Evolutionary conservation across 35 echinoderm and acorn worm genomes (phyloP).

Genomic region (Amphiura filiformis): DNA sequence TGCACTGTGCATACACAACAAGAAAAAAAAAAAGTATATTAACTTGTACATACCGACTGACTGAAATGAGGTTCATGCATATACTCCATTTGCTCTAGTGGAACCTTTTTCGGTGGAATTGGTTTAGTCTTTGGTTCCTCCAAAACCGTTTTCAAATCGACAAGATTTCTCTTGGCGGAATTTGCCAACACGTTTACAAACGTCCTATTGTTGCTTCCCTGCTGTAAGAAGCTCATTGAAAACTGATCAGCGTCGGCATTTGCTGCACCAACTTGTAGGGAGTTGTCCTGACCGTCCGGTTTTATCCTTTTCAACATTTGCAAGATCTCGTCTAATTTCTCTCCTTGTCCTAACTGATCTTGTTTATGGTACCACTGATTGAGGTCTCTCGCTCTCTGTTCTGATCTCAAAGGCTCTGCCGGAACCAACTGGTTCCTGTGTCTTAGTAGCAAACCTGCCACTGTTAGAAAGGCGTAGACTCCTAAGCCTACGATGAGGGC

Average conservation of each 20-base stretch:
- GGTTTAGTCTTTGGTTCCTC: not conserved
- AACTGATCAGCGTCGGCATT: too few species aligned
- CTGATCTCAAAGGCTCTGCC: not conserved
- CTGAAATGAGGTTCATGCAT: not conserved
- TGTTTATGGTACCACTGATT: not conserved
- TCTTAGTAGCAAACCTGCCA: not conserved
- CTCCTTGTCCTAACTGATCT: not conserved
- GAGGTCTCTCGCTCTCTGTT: not conserved
- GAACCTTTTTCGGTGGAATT: not conserved
- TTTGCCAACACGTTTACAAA: too few species aligned
- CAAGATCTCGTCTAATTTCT: not conserved
- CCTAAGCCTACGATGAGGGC: not conserved
- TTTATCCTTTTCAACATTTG: not conserved
- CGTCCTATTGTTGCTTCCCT: too few species aligned
- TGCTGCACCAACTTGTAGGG: too few species aligned
- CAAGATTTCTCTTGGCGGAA: not conserved
- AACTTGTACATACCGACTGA: not conserved
- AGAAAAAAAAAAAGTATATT: too few species aligned
- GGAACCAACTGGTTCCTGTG: not conserved
- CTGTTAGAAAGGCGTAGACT: not conserved
- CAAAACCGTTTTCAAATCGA: not conserved
- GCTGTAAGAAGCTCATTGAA: too few species aligned
- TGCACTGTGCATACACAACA: too few species aligned
- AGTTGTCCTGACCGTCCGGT: not conserved
- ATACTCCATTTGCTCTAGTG: not conserved